Conservation (phyloP, 2,888 invertebrate genomes). For the Ptilodon capucinus region DNA sequence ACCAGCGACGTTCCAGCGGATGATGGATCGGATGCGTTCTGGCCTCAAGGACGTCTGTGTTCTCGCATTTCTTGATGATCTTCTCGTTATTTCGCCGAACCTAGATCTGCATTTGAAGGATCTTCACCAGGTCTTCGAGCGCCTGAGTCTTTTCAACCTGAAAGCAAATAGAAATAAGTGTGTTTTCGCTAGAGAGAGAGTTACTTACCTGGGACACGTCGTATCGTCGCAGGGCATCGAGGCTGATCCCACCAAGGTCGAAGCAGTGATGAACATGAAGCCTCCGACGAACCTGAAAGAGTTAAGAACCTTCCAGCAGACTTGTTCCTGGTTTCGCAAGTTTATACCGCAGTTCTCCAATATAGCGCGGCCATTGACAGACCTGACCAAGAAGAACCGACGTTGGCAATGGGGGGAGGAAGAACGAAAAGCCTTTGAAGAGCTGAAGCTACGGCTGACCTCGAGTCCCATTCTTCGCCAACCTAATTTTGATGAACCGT, state of each 20-base stretch:
- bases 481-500: constrained; percentile 4
- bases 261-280: constrained; percentile 14
- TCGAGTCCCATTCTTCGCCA: constrained; percentile 12
- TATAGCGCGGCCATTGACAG: constrained; percentile 17
- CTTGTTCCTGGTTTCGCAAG: constrained; percentile 29
- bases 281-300: constrained; percentile 10
- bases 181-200: constrained; percentile 6
- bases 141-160: constrained; percentile 1
- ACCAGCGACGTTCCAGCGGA: too few relatives aligned
- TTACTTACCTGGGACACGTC: constrained; percentile 24
- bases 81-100: too few relatives aligned
- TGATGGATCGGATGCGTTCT: too few relatives aligned
- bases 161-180: constrained; percentile 7
- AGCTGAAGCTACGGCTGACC: constrained; percentile 3
- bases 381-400: constrained; percentile 14
- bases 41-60: too few relatives aligned
- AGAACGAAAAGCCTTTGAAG: constrained; percentile 10
- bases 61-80: too few relatives aligned
- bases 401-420: constrained; percentile 14
- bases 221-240: constrained; percentile 14
- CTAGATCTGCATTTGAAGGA: constrained; percentile 3
- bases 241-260: constrained; percentile 19
- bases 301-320: constrained; percentile 8
- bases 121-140: neutral
- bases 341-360: constrained; percentile 25